Base-by-base conservation (phyloP, 2,113 vertebrate genomes). In the Camelus bactrianus region DNA sequence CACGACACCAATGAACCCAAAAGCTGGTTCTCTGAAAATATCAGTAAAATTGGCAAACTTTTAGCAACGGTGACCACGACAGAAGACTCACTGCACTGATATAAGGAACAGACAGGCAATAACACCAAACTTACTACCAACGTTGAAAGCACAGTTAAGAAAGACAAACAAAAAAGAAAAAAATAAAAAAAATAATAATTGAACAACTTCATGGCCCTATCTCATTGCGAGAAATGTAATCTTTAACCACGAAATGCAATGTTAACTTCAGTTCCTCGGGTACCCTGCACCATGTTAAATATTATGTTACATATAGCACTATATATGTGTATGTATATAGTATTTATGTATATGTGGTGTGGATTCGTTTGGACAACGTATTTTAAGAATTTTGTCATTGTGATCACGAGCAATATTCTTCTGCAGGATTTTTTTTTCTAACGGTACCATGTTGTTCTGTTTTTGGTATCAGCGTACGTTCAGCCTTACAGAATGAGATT, bases 201-300 rank as follows among this genome's bases (percentile, higher is more conserved):
- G 8, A 69, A 5, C 14, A 22, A 46, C 26, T 32, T n/a, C 24
- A n/a, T 42, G 52, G 17, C 30, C 19, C 56, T 88, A 17, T 17
- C 28, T n/a, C 9, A 50, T 30, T 30, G 2, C 24, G 65, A 24
- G 38, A 54, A 54, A 54, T 28, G 38, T 4, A n/a, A 38, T 24
- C 30, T 88, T 56, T 46, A 20, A 60, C 19, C 32, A 48, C 48
- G 5, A 86, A 88, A 48, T 48, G 60, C 0, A 2, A 72, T 7
- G 0, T 20, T 22, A 16, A 32, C 11, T 22, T 42, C 3, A 15
- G 17, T 17, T 73, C 22, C 22, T 10, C 24, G 4, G 20, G 16
- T 30, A 26, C 1, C 0, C 35, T 60, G 10, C 20, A 13, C 46
- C 28, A 3, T 15, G n/a, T 0, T 60, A 46, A n/a, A 48, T 22